phyloP scores from a whole-genome alignment of 2,113 vertebrate species.

The Hoplias malabaricus region DNA sequence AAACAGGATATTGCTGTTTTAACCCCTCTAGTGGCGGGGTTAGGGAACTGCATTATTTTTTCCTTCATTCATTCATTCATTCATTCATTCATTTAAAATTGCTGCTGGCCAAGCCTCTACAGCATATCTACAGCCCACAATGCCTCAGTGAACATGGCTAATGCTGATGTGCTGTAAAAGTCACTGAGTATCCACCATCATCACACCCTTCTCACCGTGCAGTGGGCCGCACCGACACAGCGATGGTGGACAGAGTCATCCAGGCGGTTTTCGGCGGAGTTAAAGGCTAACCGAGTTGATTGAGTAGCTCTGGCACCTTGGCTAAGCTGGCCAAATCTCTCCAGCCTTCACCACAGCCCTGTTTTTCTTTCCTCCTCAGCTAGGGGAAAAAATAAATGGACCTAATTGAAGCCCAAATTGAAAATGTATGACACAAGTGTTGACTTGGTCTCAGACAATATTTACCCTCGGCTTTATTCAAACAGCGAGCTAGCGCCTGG shows the following conservation, averaged over 20 bases:
- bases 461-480: constrained; percentile 60
- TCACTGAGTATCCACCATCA: too few species aligned
- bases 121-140: not conserved
- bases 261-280: not conserved
- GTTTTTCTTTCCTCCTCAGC: constrained; percentile 55
- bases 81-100: too few species aligned
- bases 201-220: not conserved
- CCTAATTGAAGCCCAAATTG: constrained; percentile 49
- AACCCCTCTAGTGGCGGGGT: constrained; percentile 70
- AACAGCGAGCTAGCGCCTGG: constrained; percentile 30
- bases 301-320: constrained; percentile 5
- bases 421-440: constrained; percentile 59
- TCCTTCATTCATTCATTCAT: not conserved
- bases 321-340: constrained; percentile 42
- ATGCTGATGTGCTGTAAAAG: too few species aligned
- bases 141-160: not conserved
- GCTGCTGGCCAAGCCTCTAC: not conserved
- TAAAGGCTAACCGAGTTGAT: not conserved
- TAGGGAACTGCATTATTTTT: constrained; percentile 45
- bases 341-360: constrained; percentile 24
- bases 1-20: constrained; percentile 49
- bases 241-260: not conserved
- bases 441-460: constrained; percentile 55
- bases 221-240: not conserved
- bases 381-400: constrained; percentile 50